These are phyloP conservation scores for Prosopocoilus inquinatus DNA, from an alignment of 2,888 invertebrate genomes.

Conservation along the genomic window DNA sequence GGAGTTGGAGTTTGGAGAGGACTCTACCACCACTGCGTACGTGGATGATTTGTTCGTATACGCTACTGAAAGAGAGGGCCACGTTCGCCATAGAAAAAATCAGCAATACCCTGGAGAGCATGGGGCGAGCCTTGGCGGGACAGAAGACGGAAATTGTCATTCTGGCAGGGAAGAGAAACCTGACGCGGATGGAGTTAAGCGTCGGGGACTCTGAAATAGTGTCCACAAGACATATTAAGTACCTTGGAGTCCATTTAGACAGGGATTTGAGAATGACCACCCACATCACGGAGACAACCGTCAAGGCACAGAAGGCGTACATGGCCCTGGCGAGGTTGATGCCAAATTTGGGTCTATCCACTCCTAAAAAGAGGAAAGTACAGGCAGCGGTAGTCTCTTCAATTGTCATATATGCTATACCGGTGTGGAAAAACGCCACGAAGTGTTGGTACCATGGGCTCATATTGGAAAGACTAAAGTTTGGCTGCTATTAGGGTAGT, in stretches of 20 bases:
- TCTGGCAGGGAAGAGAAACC: slow-evolving; percentile 15
- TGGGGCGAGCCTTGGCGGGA: too few relatives aligned
- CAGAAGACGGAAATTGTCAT: slow-evolving; percentile 19
- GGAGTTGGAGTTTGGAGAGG: too few relatives aligned
- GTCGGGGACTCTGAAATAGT: neutral
- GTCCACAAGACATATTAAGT: neutral
- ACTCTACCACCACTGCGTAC: too few relatives aligned
- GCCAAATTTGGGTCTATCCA: slow-evolving; percentile 5
- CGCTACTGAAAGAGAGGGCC: too few relatives aligned
- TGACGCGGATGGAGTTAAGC: slow-evolving; percentile 7
- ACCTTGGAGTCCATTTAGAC: slow-evolving; percentile 6
- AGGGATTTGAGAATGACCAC: neutral
- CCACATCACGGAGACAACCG: neutral
- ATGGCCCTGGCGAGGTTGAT: slow-evolving; percentile 7
- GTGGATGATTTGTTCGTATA: too few relatives aligned
- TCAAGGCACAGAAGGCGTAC: neutral
- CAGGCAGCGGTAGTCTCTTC: slow-evolving; percentile 1
- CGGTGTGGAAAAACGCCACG: slow-evolving; percentile 6
- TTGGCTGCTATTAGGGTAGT: slow-evolving; percentile 2
- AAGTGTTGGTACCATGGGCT: neutral
- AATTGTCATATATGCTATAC: slow-evolving; percentile 9
- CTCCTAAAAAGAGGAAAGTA: slow-evolving; percentile 4
- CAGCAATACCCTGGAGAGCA: too few relatives aligned
- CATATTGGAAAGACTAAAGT: too few relatives aligned
- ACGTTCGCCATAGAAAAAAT: too few relatives aligned